phyloP scores from a whole-genome alignment of 2,797 vertebrate species.

The Florisuga fusca region DNA sequence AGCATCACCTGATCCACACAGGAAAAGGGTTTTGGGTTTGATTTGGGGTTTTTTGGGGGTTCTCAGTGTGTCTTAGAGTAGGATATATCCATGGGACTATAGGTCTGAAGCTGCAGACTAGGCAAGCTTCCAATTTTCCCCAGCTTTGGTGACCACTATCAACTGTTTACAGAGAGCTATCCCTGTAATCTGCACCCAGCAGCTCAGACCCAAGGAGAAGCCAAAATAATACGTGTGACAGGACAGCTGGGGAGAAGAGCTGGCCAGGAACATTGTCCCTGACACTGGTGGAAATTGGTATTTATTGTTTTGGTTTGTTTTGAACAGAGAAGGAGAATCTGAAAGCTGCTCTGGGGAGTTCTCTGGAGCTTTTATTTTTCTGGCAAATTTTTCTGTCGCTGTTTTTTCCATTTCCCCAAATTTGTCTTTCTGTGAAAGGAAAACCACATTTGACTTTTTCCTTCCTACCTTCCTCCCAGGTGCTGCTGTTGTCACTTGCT shows the following conservation, averaged over 20 bases:
- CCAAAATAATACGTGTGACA: not conserved
- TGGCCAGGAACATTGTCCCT: not conserved
- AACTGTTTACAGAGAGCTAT: not conserved
- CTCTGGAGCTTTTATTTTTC: not conserved
- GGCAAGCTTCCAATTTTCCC: not conserved
- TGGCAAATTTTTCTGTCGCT: not conserved
- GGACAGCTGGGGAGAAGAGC: not conserved
- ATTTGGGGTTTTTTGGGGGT: accelerated
- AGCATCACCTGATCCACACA: not conserved
- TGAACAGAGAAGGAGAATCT: not conserved
- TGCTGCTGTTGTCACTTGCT: not conserved
- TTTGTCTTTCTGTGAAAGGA: not conserved
- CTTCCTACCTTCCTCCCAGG: not conserved
- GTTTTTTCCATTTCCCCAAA: not conserved
- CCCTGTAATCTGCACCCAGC: not conserved
- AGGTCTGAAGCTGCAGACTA: not conserved
- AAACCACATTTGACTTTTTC: not conserved
- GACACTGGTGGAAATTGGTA: accelerated
- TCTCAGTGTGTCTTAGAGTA: not conserved
- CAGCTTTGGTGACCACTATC: not conserved
- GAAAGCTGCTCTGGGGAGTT: not conserved
- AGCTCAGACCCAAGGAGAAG: not conserved
- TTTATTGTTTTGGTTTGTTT: not conserved
- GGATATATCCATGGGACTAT: not conserved
- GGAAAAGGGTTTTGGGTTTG: not conserved